These are phyloP conservation scores for Zoanthus solanderi DNA, from an alignment of 92 coral and sea anemone species.

Conservation along the genomic window DNA sequence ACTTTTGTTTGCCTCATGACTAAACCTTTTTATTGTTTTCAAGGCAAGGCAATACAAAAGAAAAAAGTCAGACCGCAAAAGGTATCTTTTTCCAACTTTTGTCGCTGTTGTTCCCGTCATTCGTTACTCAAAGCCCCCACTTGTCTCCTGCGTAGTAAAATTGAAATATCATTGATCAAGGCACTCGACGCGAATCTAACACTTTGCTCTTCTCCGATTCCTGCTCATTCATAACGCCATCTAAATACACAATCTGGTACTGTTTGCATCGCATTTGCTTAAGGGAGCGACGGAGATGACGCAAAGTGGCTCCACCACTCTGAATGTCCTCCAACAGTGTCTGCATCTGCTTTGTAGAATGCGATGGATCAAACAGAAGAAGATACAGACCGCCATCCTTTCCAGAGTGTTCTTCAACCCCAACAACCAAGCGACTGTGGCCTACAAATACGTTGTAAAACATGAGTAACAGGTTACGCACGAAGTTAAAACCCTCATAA, in stretches of 20 bases:
- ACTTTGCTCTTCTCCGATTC: constrained; percentile 85
- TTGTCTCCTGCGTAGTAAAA: no score
- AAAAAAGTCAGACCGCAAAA: no score
- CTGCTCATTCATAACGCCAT: constrained; percentile 85
- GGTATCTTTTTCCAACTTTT: no score
- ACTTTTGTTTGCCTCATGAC: no score
- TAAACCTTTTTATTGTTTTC: no score
- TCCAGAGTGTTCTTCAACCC: constrained; percentile 91
- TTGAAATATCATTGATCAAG: constrained; percentile 29
- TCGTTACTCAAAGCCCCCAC: no score
- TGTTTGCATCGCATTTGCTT: constrained; percentile 96
- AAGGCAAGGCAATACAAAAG: no score
- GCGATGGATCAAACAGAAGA: constrained; percentile 89
- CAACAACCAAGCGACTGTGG: constrained; percentile 95
- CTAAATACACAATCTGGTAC: constrained; percentile 93
- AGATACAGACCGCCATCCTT: constrained; percentile 89
- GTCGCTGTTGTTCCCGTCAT: no score
- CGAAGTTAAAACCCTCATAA: no score
- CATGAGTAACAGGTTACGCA: no score
- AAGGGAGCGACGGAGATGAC: constrained; percentile 83
- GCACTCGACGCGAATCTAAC: constrained; percentile 70
- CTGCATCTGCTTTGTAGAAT: constrained; percentile 94
- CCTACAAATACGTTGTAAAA: constrained; percentile 54
- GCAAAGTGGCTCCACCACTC: constrained; percentile 74
- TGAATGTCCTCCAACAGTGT: constrained; percentile 75